Base-by-base conservation (phyloP, 1,140 invertebrate species). In the Ephestia elutella region DNA sequence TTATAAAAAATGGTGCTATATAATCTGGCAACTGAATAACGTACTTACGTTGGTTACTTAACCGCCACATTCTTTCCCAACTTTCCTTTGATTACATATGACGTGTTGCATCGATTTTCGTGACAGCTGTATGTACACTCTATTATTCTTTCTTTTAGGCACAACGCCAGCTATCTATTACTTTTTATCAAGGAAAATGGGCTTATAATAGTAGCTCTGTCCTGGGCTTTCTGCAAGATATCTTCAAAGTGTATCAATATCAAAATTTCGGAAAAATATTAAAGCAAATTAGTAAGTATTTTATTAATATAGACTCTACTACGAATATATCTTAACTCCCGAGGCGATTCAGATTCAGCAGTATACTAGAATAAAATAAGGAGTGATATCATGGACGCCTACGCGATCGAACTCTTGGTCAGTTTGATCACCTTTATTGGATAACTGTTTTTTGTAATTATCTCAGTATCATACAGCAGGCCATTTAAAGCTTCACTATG, bases 51-150 rank as follows among this genome's bases (percentile, higher is more conserved):
- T 5, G 15, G n/a, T 44, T 44, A 44, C 38, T 44, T 44, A 44
- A 44, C 38, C 38, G 15, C 38, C 38, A 44, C 38, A 44, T 44
- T 44, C 38, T 44, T 44, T 44, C n/a, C 2, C 38, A 17, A 44
- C 38, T 44, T 44, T 44, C 38, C n/a, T 44, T 44, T 44, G 38
- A 44, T 44, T 44, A 44, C 38, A 44, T 44, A 17, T 15, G 13
- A 44, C 38, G 10, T 15, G 38, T 44, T 44, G 38, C 30, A 9
- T 32, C 3, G 30, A 32, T 32, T 32, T 32, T 32, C 30, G 30
- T 44, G 38, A 44, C 38, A 17, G 38, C 13, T 44, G 38, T 15
- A 15, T 7, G 11, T 13, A n/a, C n/a, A n/a, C 11, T 28, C 25
- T 28, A 32, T 32, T 44, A 15, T 15, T 44, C 10, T 9, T 8